Conservation (phyloP, 2,113 vertebrate genomes). For the Phainopepla nitens region DNA sequence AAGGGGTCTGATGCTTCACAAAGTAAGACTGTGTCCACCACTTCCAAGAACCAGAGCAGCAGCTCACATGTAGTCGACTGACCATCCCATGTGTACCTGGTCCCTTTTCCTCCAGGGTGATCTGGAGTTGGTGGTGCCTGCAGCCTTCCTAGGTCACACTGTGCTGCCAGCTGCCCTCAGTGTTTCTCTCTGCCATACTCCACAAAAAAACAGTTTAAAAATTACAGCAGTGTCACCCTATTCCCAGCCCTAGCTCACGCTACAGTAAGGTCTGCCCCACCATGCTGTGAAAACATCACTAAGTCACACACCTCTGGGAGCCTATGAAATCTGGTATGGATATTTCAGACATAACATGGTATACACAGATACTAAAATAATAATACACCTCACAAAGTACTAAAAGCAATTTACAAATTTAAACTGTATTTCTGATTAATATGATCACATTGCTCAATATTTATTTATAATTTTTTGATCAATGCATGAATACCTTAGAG, state of each 20-base stretch:
- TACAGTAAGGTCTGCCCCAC: background rate
- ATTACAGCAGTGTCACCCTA: background rate
- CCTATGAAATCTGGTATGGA: background rate
- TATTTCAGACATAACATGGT: background rate
- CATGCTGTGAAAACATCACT: background rate
- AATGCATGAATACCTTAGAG: background rate
- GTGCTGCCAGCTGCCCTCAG: background rate
- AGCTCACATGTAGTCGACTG: accelerated
- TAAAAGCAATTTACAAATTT: background rate
- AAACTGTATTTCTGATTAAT: background rate
- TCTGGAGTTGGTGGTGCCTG: background rate
- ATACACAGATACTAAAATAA: background rate
- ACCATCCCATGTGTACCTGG: accelerated
- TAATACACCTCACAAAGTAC: background rate
- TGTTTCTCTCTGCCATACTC: background rate
- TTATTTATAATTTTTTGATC: background rate
- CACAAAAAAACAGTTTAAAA: background rate
- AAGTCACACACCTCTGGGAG: background rate
- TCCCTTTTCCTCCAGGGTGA: background rate
- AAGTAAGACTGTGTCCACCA: background rate
- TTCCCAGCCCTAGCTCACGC: background rate
- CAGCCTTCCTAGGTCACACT: background rate
- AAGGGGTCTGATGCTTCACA: background rate
- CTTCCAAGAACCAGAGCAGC: background rate
- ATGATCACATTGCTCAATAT: background rate